Evolutionary conservation across 2,888 invertebrate species (phyloP).

Genomic region (Phortica okadai): DNA sequence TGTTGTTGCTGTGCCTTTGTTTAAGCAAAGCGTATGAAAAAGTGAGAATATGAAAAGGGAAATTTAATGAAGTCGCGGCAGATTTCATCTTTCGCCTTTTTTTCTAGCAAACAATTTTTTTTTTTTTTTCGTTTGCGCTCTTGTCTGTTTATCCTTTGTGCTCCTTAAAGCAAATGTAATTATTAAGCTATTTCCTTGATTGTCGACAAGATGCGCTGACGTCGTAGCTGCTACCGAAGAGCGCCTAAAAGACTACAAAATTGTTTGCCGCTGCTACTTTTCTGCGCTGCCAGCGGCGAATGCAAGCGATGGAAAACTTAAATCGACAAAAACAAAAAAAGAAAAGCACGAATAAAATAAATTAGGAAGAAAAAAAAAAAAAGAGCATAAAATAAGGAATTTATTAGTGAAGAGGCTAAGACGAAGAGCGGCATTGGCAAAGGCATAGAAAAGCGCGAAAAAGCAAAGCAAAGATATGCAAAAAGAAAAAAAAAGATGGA

Average conservation of each 20-base stretch:
- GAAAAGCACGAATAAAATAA: slow-evolving; percentile 43
- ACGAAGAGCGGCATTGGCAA: slow-evolving; percentile 35
- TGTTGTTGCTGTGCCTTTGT: slow-evolving; percentile 36
- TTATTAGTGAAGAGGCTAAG: slow-evolving; percentile 24
- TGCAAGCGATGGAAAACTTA: slow-evolving; percentile 6
- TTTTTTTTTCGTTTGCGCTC: background rate
- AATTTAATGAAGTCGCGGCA: slow-evolving; percentile 46
- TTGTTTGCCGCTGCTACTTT: background rate
- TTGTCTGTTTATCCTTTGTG: background rate
- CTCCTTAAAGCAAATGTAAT: slow-evolving; percentile 24
- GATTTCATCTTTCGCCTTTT: slow-evolving; percentile 14
- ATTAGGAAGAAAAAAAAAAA: slow-evolving; percentile 5
- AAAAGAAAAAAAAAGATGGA: slow-evolving; percentile 18
- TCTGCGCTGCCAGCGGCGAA: background rate
- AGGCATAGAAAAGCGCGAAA: slow-evolving; percentile 45
- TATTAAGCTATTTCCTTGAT: slow-evolving; percentile 32
- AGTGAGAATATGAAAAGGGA: slow-evolving; percentile 33
- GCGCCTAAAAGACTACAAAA: slow-evolving; percentile 18
- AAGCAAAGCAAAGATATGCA: too few species aligned
- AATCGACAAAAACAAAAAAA: background rate
- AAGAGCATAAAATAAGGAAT: slow-evolving; percentile 21
- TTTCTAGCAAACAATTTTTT: background rate
- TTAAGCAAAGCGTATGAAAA: slow-evolving; percentile 26
- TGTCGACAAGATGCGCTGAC: slow-evolving; percentile 14
- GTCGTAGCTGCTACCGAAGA: background rate